Conservation (phyloP, 35 echinoderm and acorn worm genomes). For the Ophiothrix spiculata region DNA sequence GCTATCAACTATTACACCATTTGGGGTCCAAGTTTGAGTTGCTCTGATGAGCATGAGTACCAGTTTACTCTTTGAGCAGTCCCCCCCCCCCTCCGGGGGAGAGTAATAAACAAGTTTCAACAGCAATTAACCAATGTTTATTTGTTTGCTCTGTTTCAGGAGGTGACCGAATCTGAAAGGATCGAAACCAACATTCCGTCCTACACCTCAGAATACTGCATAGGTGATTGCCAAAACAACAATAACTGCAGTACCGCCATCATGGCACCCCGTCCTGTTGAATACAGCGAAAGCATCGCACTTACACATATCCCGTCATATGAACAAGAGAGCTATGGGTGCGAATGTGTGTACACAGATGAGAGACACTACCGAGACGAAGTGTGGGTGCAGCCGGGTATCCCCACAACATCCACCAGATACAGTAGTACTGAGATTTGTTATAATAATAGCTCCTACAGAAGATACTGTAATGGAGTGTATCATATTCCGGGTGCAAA, state of each 20-base stretch:
- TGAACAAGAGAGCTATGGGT: conserved; percentile 37
- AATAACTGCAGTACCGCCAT: not conserved
- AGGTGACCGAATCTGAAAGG: not conserved
- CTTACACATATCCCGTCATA: conserved; percentile 28
- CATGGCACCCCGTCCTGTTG: not conserved
- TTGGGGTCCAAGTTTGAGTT: too few relatives aligned
- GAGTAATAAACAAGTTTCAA: too few relatives aligned
- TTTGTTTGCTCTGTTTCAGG: conserved; percentile 2
- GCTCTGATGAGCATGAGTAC: too few relatives aligned
- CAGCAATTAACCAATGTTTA: not conserved
- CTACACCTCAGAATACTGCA: not conserved
- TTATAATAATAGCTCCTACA: conserved; percentile 37
- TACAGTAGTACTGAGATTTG: conserved; percentile 54
- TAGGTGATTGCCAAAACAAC: not conserved
- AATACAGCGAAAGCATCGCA: conserved; percentile 50
- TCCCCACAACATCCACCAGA: conserved; percentile 7
- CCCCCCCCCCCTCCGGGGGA: too few relatives aligned
- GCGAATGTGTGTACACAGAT: conserved; percentile 35
- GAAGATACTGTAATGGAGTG: conserved; percentile 41
- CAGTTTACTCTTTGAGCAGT: too few relatives aligned
- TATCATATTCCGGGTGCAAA: conserved; percentile 37
- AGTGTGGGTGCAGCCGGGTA: conserved; percentile 43
- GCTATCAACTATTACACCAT: too few relatives aligned
- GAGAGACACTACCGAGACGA: conserved; percentile 43
- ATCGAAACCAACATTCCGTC: not conserved